Evolutionary conservation across 1,140 invertebrate genomes (phyloP), one percentile per base, ranked within the genome.

Genomic region (Pseudomyrmex gracilis): DNA sequence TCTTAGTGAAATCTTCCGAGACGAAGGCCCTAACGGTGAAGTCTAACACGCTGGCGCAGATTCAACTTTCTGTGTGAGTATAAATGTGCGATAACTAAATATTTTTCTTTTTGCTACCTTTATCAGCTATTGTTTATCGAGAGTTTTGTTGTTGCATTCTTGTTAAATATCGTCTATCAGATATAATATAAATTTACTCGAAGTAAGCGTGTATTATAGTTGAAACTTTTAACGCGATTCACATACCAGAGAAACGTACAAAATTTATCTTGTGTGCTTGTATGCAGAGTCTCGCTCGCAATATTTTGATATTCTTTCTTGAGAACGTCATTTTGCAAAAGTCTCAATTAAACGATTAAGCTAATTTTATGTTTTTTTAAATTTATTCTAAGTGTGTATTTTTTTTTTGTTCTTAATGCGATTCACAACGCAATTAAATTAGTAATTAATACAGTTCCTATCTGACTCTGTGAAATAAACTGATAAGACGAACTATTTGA

Each of bases 11-110:
- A 34, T 51, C 45, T 83, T 71, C 55, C 61, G 49, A 15, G 70
- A 80, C 53, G 53, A 83, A 68, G 9, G n/a, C n/a, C 43, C 24
- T 51, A 85, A 22, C 58, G 61, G 68, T 53, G 70, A 91, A 89
- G 49, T 67, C 92, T 88, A 91, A 93, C 93, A 94, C 93, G 91
- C 93, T 94, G 93, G 93, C 93, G 93, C 90, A 92, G 88, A 91
- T 92, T 92, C 90, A 88, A 73, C 91, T 90, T 84, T 86, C 91
- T 85, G 89, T 88, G 93, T 94, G 83, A 94, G 93, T 94, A 90
- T 71, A 7, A 5, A 15, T 13, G 71, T 47, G 5, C 2, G 10
- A 13, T 63, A 74, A 63, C 58, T 51, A 12, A n/a, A 76, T 64
- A 51, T 12, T 17, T 7, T 45, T 51, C 43, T 2, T 47, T 17